Conservation (phyloP, 2,797 vertebrate genomes). For the Manis pentadactyla region DNA sequence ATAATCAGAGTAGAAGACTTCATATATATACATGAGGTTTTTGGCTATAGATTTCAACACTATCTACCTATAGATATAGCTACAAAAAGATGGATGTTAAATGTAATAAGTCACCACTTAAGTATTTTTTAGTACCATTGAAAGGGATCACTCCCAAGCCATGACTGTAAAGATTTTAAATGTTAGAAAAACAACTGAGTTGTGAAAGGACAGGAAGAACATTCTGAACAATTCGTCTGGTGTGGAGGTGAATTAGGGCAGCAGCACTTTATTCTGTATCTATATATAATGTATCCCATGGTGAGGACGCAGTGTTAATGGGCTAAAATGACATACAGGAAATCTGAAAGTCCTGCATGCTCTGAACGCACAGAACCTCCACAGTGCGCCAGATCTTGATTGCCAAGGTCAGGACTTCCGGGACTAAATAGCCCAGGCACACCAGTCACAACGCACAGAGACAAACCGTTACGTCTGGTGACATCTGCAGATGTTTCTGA, state of each 20-base stretch:
- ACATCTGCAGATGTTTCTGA: background rate
- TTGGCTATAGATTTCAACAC: background rate
- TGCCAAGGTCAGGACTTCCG: background rate
- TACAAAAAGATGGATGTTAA: conserved; percentile 16
- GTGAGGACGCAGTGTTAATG: background rate
- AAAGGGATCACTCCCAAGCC: background rate
- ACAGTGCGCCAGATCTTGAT: background rate
- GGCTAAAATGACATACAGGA: background rate
- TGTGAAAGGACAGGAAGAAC: background rate
- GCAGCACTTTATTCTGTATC: background rate
- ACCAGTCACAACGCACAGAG: background rate
- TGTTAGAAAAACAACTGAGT: conserved; percentile 7
- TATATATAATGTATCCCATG: background rate
- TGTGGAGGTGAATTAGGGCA: background rate
- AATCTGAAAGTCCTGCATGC: background rate
- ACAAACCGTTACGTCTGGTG: background rate
- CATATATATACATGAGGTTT: background rate
- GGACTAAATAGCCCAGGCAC: background rate
- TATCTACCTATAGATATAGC: background rate
- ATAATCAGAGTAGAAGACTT: conserved; percentile 19
- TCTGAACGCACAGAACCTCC: background rate
- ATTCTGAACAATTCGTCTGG: background rate
- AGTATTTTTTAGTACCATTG: conserved; percentile 4
- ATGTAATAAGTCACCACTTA: conserved; percentile 2
- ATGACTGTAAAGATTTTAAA: conserved; percentile 30